Evolutionary conservation across 2,888 invertebrate genomes (phyloP).

Genomic region (Drosophila ezoana): DNA sequence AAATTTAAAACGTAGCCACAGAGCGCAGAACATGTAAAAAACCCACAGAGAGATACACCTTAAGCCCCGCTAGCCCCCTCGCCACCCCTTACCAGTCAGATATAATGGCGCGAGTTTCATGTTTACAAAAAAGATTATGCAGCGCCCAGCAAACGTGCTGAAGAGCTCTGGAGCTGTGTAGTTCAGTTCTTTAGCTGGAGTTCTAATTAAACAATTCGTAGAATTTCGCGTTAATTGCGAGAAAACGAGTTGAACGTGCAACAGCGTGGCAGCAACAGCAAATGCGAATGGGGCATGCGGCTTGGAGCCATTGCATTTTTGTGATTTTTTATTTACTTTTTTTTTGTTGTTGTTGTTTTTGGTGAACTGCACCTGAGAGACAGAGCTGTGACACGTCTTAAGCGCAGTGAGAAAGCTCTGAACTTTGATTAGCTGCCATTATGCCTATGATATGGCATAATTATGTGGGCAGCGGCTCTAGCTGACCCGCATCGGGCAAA

Average conservation of each 20-base stretch:
- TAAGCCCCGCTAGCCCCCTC: conserved; percentile 14
- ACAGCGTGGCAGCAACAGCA: conserved; percentile 32
- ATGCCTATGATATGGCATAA: conserved; percentile 21
- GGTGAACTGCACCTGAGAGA: conserved; percentile 9
- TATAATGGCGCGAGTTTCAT: conserved; percentile 84
- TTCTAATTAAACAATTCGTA: conserved; percentile 86
- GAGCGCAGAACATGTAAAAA: conserved; percentile 55
- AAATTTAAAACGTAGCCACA: conserved; percentile 79
- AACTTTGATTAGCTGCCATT: conserved; percentile 62
- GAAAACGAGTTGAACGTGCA: conserved; percentile 82
- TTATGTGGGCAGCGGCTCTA: conserved; percentile 36
- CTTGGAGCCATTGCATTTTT: conserved; percentile 15
- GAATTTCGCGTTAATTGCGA: conserved; percentile 85
- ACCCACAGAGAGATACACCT: conserved; percentile 13
- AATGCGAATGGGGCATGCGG: conserved; percentile 22
- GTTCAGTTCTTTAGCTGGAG: conserved; percentile 51
- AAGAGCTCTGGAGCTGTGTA: conserved; percentile 28
- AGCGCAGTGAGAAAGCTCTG: conserved; percentile 53
- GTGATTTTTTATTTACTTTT: neutral
- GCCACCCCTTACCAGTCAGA: conserved; percentile 46
- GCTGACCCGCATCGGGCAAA: conserved; percentile 31
- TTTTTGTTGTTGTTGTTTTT: too few relatives aligned
- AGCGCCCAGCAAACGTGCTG: conserved; percentile 73
- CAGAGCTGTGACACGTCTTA: conserved; percentile 53
- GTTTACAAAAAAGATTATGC: conserved; percentile 83